Percentiles rank a stretch among this genome's conserved stretches.
Evolutionary conservation across 2,888 invertebrate genomes (phyloP).

Genomic region (Nemurella pictetii): DNA sequence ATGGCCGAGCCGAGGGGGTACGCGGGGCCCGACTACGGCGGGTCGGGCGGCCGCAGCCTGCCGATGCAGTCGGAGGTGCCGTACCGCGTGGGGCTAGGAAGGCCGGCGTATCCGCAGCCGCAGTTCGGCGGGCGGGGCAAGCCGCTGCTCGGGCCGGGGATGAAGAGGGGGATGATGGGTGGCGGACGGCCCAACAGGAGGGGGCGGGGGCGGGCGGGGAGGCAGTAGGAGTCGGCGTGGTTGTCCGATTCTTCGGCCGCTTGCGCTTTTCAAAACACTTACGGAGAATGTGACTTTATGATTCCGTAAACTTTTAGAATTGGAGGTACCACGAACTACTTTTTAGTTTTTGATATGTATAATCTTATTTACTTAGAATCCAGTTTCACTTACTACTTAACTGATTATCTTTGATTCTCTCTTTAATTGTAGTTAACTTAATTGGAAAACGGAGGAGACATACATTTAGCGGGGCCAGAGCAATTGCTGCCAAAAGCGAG

Average conservation of each 20-base stretch:
- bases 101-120: neutral
- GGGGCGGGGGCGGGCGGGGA: neutral
- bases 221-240: neutral
- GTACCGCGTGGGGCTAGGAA: neutral
- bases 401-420: neutral
- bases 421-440: too few species aligned
- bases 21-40: neutral
- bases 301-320: neutral
- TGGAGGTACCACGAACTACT: neutral
- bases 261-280: neutral
- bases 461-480: neutral
- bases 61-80: neutral
- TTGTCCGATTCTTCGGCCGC: too few species aligned
- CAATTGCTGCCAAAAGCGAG: neutral
- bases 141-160: neutral
- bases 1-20: neutral
- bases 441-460: neutral
- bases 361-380: neutral
- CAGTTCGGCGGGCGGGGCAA: neutral
- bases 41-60: neutral
- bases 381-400: neutral
- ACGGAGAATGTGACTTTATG: neutral
- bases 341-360: neutral
- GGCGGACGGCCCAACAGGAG: neutral
- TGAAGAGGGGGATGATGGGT: neutral